Percentiles rank a stretch among this genome's conserved stretches.
Conservation (phyloP, 2,888 invertebrate species). For the Philhelius pedissequus region DNA sequence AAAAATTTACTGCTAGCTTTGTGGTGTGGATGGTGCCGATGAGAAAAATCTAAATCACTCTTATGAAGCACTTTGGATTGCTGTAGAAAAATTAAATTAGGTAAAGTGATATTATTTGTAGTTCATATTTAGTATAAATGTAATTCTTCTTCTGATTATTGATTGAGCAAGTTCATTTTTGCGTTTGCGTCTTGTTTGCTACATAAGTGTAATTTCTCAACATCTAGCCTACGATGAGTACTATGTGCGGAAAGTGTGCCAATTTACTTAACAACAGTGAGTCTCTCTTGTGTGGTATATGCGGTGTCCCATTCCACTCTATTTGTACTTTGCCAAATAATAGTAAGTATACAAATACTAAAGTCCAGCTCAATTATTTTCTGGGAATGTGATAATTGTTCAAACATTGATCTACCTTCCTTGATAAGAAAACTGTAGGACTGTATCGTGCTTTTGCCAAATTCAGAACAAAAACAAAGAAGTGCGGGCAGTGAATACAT, state of each 20-base stretch:
- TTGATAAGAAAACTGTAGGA: background rate
- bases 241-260: background rate
- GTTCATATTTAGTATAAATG: no score
- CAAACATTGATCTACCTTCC: background rate
- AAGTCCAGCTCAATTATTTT: background rate
- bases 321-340: background rate
- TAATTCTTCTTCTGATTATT: no score
- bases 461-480: background rate
- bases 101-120: no score
- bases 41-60: no score
- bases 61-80: no score
- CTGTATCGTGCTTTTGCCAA: background rate
- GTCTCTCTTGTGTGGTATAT: background rate
- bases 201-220: background rate
- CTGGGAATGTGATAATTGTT: background rate
- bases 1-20: no score
- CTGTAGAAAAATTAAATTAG: no score
- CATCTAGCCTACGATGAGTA: background rate
- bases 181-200: background rate
- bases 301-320: background rate
- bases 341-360: background rate
- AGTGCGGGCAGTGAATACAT: background rate
- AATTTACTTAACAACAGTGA: background rate
- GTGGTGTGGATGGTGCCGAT: no score
- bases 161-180: no score